Percentiles rank a stretch among this genome's conserved stretches.
Evolutionary conservation across 2,888 invertebrate genomes (phyloP).

Genomic region (Agonopterix subpropinquella): DNA sequence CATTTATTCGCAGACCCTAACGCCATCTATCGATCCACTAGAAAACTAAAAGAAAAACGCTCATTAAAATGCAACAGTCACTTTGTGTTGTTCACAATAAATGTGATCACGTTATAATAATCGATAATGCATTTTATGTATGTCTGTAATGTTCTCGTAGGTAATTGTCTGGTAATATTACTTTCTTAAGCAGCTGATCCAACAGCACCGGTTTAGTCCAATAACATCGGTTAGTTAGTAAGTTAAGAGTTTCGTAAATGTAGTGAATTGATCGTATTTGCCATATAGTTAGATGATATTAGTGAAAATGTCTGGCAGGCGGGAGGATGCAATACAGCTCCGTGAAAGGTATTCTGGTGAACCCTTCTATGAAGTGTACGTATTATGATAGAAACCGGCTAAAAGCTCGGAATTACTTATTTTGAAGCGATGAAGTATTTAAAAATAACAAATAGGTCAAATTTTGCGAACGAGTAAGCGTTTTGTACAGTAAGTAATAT

Average conservation of each 20-base stretch:
- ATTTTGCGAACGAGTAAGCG: constrained; percentile 63
- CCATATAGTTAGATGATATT: constrained; percentile 67
- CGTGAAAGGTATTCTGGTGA: constrained; percentile 40
- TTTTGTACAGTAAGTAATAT: constrained; percentile 72
- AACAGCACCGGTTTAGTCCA: constrained; percentile 49
- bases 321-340: constrained; percentile 64
- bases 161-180: constrained; percentile 51
- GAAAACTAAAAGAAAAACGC: too few relatives aligned
- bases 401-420: constrained; percentile 43
- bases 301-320: constrained; percentile 56
- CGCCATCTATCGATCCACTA: too few relatives aligned
- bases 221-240: constrained; percentile 57
- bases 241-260: constrained; percentile 57
- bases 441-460: constrained; percentile 54
- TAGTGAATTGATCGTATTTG: constrained; percentile 62
- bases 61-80: background rate
- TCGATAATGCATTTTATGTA: background rate
- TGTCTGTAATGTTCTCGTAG: constrained; percentile 47
- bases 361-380: constrained; percentile 69
- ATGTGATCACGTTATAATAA: background rate
- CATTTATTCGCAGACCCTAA: too few relatives aligned
- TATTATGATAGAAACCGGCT: constrained; percentile 50
- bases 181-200: constrained; percentile 30
- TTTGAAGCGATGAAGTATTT: constrained; percentile 32
- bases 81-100: background rate